Evolutionary conservation across 2,888 invertebrate species (phyloP).

Genomic region (Yponomeuta sedellus): DNA sequence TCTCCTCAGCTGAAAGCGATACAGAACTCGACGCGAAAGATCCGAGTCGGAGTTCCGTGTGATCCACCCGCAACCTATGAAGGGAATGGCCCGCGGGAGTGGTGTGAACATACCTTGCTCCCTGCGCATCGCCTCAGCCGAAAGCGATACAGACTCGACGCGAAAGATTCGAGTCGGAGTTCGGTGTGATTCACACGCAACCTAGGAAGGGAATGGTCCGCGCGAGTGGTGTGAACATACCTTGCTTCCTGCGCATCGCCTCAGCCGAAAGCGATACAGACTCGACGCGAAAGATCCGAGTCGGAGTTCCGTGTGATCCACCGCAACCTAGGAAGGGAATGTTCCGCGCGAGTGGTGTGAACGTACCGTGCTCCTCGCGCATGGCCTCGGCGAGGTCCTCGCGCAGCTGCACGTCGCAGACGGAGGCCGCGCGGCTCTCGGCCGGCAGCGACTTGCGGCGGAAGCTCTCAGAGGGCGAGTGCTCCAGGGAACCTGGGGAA

Average conservation of each 20-base stretch:
- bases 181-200: background rate
- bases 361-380: conserved; percentile 81
- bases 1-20: too few relatives aligned
- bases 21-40: too few relatives aligned
- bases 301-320: too few relatives aligned
- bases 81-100: background rate
- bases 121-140: too few relatives aligned
- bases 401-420: conserved; percentile 87
- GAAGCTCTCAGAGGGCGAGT: conserved; percentile 90
- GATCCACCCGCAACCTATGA: background rate
- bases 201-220: background rate
- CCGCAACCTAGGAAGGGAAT: too few relatives aligned
- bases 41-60: too few relatives aligned
- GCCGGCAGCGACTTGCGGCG: conserved; percentile 75
- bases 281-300: too few relatives aligned
- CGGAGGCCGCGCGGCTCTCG: conserved; percentile 48
- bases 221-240: background rate
- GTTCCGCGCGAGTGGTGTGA: background rate
- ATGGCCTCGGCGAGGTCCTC: conserved; percentile 97
- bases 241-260: conserved; percentile 37
- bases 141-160: background rate
- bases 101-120: background rate
- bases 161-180: too few relatives aligned
- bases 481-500: conserved; percentile 88
- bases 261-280: background rate